phyloP scores from a whole-genome alignment of 2,113 vertebrate genomes.

The Isichthys henryi region DNA sequence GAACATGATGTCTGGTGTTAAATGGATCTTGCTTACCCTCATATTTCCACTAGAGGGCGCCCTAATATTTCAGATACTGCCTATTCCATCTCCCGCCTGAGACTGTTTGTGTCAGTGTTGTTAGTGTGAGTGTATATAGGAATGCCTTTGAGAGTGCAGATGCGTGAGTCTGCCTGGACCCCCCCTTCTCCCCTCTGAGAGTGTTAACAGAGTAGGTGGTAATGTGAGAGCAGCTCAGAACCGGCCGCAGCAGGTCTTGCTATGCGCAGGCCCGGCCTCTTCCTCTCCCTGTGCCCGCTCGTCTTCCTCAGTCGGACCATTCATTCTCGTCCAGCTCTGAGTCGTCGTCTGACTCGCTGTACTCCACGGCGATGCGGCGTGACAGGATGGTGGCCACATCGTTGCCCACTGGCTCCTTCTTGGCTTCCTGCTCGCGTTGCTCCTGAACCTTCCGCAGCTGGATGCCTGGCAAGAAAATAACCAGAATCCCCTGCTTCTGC shows the following conservation, averaged over 20 bases:
- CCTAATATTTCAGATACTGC: conserved; percentile 1
- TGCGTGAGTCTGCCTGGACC: neutral
- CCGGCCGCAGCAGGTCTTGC: neutral
- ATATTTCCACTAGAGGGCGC: neutral
- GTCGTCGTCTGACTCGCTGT: conserved; percentile 90
- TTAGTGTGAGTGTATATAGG: neutral
- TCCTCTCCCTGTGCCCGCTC: neutral
- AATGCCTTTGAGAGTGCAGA: neutral
- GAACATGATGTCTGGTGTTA: neutral
- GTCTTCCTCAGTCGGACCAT: conserved; percentile 73
- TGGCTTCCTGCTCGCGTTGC: conserved; percentile 85
- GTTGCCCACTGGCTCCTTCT: conserved; percentile 82
- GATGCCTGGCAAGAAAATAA: conserved; percentile 62
- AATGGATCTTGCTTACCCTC: neutral
- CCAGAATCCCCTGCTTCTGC: neutral
- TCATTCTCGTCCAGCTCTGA: conserved; percentile 87
- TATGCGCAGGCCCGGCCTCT: neutral
- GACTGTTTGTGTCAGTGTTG: neutral
- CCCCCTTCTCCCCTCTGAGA: neutral
- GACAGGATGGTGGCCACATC: conserved; percentile 88
- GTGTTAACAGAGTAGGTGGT: neutral
- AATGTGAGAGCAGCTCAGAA: neutral
- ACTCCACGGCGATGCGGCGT: conserved; percentile 84
- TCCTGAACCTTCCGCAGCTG: conserved; percentile 91
- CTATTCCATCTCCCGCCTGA: neutral